Evolutionary conservation across 2,888 invertebrate species (phyloP).

Genomic region (Lymantria dispar): DNA sequence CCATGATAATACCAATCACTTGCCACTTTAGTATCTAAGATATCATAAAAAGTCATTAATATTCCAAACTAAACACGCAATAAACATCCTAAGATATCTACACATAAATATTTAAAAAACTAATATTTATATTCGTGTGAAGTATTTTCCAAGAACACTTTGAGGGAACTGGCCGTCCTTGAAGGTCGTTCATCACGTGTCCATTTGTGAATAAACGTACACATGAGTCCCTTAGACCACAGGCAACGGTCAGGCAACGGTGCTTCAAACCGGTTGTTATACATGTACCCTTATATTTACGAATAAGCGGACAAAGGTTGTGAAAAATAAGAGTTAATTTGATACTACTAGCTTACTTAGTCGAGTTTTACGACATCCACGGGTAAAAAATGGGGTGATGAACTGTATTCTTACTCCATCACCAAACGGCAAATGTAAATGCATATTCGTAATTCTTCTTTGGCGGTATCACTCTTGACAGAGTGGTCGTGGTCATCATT

Average conservation of each 20-base stretch:
- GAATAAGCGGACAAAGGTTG: conserved; percentile 1
- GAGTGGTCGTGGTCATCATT: too few relatives aligned
- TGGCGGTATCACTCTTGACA: too few relatives aligned
- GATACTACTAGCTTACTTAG: not conserved
- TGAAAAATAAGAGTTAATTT: conserved; percentile 2
- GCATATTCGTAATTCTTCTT: too few relatives aligned
- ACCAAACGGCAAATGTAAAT: too few relatives aligned
- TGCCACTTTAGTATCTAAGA: too few relatives aligned
- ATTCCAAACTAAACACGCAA: too few relatives aligned
- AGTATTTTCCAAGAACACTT: conserved; percentile 21
- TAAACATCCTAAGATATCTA: not conserved
- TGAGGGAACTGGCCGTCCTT: conserved; percentile 44
- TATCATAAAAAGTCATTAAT: too few relatives aligned
- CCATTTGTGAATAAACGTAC: conserved; percentile 42
- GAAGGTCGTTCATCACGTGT: conserved; percentile 53
- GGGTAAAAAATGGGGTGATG: too few relatives aligned
- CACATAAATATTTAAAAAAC: conserved; percentile 2
- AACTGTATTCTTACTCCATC: too few relatives aligned
- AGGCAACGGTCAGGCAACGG: not conserved
- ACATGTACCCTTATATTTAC: conserved; percentile 1
- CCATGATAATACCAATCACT: too few relatives aligned
- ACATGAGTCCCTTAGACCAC: conserved; percentile 23
- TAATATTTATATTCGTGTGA: conserved; percentile 8
- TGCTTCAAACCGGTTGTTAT: conserved; percentile 6
- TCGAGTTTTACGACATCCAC: too few relatives aligned